phyloP scores from a whole-genome alignment of 2,113 vertebrate species.

The Meleagris gallopavo region DNA sequence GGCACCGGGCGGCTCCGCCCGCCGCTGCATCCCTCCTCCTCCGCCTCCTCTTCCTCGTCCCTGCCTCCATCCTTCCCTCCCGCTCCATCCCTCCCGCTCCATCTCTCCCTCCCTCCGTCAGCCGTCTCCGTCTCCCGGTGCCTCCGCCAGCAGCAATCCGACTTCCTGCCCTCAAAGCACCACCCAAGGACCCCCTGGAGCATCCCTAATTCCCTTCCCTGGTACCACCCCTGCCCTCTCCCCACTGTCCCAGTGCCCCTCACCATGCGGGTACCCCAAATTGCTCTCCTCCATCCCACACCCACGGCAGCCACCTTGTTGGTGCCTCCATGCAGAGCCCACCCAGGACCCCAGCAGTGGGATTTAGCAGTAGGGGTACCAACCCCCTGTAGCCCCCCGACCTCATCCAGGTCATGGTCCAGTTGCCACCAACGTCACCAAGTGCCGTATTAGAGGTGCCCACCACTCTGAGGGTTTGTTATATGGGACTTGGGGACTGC shows the following conservation, averaged over 20 bases:
- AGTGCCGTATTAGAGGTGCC: not conserved
- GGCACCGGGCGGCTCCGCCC: constrained; percentile 6
- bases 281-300: not conserved
- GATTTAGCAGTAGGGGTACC: not conserved
- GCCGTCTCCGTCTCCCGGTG: not conserved
- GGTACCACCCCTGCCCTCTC: not conserved
- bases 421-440: not conserved
- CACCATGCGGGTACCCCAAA: not conserved
- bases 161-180: not conserved
- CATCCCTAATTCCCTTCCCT: not conserved
- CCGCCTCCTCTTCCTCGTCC: not conserved
- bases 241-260: too few relatives aligned
- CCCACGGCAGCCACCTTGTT: not conserved
- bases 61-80: not conserved
- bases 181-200: not conserved
- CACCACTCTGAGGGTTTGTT: not conserved
- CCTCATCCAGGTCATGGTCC: fast-evolving
- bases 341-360: fast-evolving
- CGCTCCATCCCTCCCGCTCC: not conserved
- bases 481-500: not conserved
- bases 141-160: too few relatives aligned
- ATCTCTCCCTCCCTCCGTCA: not conserved
- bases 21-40: not conserved
- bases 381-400: fast-evolving
- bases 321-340: not conserved